Evolutionary conservation across 2,113 vertebrate species (phyloP), one percentile per base, ranked within the genome.

Genomic region (Hydrochoerus hydrochaeris): DNA sequence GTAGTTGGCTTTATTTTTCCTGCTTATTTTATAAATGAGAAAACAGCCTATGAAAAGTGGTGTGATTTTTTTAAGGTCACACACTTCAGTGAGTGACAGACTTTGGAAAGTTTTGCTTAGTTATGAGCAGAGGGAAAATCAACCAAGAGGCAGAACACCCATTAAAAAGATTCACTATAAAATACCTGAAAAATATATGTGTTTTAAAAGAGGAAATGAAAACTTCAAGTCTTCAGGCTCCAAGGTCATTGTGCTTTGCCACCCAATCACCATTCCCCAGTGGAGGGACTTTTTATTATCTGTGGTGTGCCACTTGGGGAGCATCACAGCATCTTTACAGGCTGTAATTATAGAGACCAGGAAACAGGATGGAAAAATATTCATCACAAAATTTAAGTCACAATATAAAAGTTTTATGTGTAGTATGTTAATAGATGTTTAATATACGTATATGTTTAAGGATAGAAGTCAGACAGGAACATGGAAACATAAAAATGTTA

Each of bases 401-500:
- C 7, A 77, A 75, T 35, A 44, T n/a, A 41, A 84, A 75, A 26
- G 11, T 44, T 91, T 8, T 44, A 63, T 63, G 24, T 52, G 41
- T 44, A 44, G 8, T n/a, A 24, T 81, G 90, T 67, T 58, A 63
- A 69, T n/a, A 95, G 65, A 62, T 77, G n/a, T 97, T 24, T 57
- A 75, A 67, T n/a, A 22, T 60, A 10, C 52, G 28, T 44, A 35
- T 80, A 49, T 41, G 30, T 62, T 35, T 82, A 90, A 80, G 22
- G 58, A 80, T 57, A 75, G 65, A 91, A 86, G 38, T 94, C 52
- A 6, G 20, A 94, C 87, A 57, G 20, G 58, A 87, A n/a, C 20
- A 30, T 90, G 38, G 52, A 71, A 94, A 92, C 84, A 54, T 94
- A 62, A 58, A 80, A 86, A 65, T 62, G n/a, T 77, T 83, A 5